A percentile compares a stretch with the other conserved stretches of the same genome.
Evolutionary conservation across 30 jellyfish, hydroid and myxozoan species (phyloP).

Genomic region (Rhopilema esculentum): DNA sequence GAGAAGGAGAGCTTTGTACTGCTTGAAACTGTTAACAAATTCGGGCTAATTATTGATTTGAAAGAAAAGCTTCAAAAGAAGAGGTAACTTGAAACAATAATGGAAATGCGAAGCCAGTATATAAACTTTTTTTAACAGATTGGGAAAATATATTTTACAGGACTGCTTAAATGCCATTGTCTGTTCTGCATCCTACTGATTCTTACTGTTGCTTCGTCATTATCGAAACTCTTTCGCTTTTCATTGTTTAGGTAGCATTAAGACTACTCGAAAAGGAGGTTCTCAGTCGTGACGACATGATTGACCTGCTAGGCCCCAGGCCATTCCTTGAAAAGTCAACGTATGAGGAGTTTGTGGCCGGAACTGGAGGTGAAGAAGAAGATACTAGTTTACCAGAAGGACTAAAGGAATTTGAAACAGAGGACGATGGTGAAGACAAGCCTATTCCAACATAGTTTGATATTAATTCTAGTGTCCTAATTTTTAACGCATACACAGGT

Average conservation of each 20-base stretch:
- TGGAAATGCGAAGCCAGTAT: too few relatives aligned
- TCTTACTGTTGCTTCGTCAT: too few relatives aligned
- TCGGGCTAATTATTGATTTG: too few relatives aligned
- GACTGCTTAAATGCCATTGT: too few relatives aligned
- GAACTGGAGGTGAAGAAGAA: slow-evolving; percentile 98
- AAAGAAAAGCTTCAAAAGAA: too few relatives aligned
- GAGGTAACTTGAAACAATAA: too few relatives aligned
- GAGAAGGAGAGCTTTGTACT: too few relatives aligned
- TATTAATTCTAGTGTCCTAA: not conserved
- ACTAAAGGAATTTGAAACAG: slow-evolving; percentile 87
- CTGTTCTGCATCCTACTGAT: too few relatives aligned
- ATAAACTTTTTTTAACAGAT: too few relatives aligned
- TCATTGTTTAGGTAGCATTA: slow-evolving; percentile 81
- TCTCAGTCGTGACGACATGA: slow-evolving; percentile 94
- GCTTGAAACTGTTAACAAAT: too few relatives aligned
- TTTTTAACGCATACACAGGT: not conserved
- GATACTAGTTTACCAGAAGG: slow-evolving; percentile 99
- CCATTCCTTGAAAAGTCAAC: slow-evolving; percentile 97
- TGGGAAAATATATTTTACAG: too few relatives aligned
- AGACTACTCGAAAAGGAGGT: slow-evolving; percentile 94
- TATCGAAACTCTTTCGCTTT: not conserved
- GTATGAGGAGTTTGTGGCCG: slow-evolving; percentile 98
- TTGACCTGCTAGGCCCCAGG: slow-evolving; percentile 94
- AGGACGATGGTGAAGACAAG: slow-evolving; percentile 77
- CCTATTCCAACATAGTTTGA: slow-evolving; percentile 76